Conservation (phyloP, 2,797 vertebrate species). For the Lacerta viridis region DNA sequence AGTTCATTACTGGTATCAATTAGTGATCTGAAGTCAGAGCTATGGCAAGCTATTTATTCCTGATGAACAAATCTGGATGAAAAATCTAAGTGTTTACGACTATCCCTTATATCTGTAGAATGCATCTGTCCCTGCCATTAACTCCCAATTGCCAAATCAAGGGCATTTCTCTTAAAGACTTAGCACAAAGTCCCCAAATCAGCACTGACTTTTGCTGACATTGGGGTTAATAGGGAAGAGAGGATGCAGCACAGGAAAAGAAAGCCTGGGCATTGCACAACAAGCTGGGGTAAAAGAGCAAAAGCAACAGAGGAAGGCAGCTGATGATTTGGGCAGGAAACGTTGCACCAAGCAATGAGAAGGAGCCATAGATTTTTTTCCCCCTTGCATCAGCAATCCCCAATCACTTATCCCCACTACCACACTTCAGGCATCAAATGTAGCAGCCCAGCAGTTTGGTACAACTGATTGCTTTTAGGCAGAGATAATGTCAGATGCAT, state of each 20-base stretch:
- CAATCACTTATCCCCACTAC: neutral
- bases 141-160: neutral
- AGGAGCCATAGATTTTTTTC: neutral
- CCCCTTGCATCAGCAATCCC: too few relatives aligned
- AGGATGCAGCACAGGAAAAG: neutral
- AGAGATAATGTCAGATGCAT: neutral
- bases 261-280: conserved; percentile 8
- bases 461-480: neutral
- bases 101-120: neutral
- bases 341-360: neutral
- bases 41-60: neutral
- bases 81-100: neutral
- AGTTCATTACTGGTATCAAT: neutral
- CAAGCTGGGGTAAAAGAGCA: neutral
- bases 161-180: neutral
- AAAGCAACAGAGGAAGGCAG: neutral
- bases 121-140: neutral
- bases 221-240: neutral
- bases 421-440: neutral
- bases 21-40: neutral
- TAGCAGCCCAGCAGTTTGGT: neutral
- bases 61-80: neutral
- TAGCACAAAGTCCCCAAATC: neutral
- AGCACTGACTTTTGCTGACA: conserved; percentile 12
- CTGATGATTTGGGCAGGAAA: neutral